phyloP scores from a whole-genome alignment of 2,113 vertebrate species.

The Podilymbus podiceps region DNA sequence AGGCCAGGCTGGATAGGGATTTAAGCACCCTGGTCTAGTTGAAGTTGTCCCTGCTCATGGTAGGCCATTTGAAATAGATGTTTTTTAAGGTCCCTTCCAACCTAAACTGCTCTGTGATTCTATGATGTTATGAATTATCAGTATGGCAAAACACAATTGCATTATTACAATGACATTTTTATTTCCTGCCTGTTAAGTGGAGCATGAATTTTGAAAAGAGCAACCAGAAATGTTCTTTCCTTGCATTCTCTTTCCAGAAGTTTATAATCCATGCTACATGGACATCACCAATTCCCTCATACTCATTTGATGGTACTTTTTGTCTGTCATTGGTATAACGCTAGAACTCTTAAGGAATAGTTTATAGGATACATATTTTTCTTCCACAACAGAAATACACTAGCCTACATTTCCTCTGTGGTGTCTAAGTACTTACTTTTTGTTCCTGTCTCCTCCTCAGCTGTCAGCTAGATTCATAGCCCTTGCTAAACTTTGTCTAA shows the following conservation, averaged over 20 bases:
- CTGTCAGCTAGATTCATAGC: not conserved
- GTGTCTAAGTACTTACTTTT: not conserved
- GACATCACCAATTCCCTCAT: not conserved
- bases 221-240: not conserved
- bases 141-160: not conserved
- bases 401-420: not conserved
- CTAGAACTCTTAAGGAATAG: not conserved
- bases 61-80: no score
- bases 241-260: not conserved
- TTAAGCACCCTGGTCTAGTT: no score
- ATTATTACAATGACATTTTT: not conserved
- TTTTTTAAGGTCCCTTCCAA: no score
- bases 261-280: not conserved
- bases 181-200: not conserved
- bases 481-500: not conserved
- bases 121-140: not conserved
- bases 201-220: not conserved
- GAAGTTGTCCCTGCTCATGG: no score
- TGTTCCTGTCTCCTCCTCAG: not conserved
- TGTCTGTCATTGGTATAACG: not conserved
- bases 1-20: no score
- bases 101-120: no score
- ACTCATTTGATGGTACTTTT: not conserved
- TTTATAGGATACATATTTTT: not conserved
- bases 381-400: not conserved